A percentile compares a stretch with the other conserved stretches of the same genome.
These are phyloP conservation scores for Phasia obesa DNA, from an alignment of 2,888 invertebrate genomes.

Conservation along the genomic window DNA sequence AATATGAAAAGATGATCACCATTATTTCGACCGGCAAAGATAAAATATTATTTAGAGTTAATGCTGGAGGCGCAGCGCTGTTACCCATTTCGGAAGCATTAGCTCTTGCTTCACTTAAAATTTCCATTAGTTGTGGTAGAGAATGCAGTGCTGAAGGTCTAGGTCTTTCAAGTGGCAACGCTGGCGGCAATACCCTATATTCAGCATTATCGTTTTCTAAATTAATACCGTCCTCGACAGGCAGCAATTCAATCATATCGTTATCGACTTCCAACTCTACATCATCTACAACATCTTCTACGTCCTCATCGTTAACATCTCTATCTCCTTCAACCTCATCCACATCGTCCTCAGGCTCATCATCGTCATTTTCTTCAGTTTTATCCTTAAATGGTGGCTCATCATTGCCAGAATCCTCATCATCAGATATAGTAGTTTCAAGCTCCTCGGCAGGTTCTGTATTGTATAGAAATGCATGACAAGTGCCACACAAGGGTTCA, in stretches of 20 bases:
- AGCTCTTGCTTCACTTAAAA: constrained; percentile 78
- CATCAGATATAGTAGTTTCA: constrained; percentile 87
- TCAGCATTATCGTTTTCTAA: constrained; percentile 57
- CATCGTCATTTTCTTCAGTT: constrained; percentile 74
- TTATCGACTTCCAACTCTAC: constrained; percentile 73
- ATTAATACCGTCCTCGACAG: constrained; percentile 45
- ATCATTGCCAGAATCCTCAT: constrained; percentile 97
- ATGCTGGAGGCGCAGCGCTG: constrained; percentile 24
- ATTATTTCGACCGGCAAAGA: constrained; percentile 85
- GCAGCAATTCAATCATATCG: constrained; percentile 68
- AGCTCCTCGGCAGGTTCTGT: constrained; percentile 83
- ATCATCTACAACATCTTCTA: constrained; percentile 76
- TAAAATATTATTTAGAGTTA: constrained; percentile 73
- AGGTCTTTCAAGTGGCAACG: constrained; percentile 78
- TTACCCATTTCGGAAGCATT: constrained; percentile 74
- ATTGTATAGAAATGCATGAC: constrained; percentile 95
- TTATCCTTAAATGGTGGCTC: constrained; percentile 86
- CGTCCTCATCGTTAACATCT: constrained; percentile 74
- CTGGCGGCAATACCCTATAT: constrained; percentile 53
- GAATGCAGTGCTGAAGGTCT: constrained; percentile 78
- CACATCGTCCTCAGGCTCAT: constrained; percentile 78
- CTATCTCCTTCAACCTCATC: constrained; percentile 75
- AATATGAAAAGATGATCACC: constrained; percentile 92
- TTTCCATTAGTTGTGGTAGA: constrained; percentile 79
- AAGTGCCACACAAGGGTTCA: constrained; percentile 95